Base-by-base conservation (phyloP, 2,888 invertebrate species). In the Trissoscelio sp. region DNA sequence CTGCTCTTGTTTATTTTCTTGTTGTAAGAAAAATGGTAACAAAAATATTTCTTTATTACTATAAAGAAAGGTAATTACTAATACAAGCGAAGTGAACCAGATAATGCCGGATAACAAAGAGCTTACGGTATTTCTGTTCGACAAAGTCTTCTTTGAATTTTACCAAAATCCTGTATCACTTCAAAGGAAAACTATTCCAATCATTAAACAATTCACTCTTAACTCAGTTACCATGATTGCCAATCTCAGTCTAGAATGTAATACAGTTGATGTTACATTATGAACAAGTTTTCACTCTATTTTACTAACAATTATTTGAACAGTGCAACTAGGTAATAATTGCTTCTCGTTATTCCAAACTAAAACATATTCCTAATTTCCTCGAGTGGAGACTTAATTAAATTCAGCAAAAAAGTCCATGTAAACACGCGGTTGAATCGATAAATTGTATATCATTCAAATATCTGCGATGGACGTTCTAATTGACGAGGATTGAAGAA, bases 211-310 rank as follows among this genome's bases (percentile, higher is more conserved):
- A 51, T 51, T 46, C 70, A 24, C 28, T 60, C 11, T 0, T 39
- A 72, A 72, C 60, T 60, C 24, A 16, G 70, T 70, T 84, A 86
- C 85, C 83, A 74, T 84, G 85, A 86, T 86, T 86, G 84, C 82
- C 85, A 85, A 84, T 85, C 83, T 84, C 78, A 69, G 37, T 12
- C 39, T 11, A 16, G 37, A 70, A 58, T 48, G 39, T 58, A 58
- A 70, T 57, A 34, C 46, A 22, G 20, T 57, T n/a, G 12, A 22
- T n/a, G 20, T 46, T 5, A 64, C 22, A 22, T 34, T 48, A 64
- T 64, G 48, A 37, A 20, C n/a, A 48, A 64, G 48, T 64, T 48
- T 64, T 48, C 12, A 18, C 44, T 44, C 24, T 12, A 34, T 48
- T 64, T 48, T 16, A 64, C 48, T 64, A 34, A 34, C 34, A 46